A percentile compares a stretch with the other conserved stretches of the same genome.
These are phyloP conservation scores for Scylla paramamosain DNA, from an alignment of 1,140 invertebrate species.

Conservation along the genomic window DNA sequence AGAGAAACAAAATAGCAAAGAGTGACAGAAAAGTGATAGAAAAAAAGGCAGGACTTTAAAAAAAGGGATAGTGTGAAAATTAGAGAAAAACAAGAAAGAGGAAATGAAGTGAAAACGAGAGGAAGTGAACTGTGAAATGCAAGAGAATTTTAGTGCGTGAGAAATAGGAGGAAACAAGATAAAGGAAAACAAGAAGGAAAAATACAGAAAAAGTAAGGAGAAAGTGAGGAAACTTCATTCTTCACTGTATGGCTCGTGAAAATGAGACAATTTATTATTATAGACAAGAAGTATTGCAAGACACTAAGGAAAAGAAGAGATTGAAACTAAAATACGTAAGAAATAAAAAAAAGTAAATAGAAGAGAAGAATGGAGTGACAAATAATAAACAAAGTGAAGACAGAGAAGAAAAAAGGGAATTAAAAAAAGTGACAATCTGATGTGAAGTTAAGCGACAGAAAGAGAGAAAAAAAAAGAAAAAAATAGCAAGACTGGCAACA, in stretches of 20 bases:
- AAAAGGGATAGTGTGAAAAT: not conserved
- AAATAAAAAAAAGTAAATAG: not conserved
- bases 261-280: too few species aligned
- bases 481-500: too few species aligned
- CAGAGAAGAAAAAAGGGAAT: not conserved
- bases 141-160: not conserved
- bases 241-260: too few species aligned
- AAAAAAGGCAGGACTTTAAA: not conserved
- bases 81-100: not conserved
- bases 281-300: too few species aligned
- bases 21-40: not conserved
- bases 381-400: not conserved
- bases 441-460: too few species aligned
- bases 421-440: not conserved
- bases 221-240: too few species aligned
- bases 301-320: not conserved
- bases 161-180: too few species aligned
- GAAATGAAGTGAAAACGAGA: not conserved
- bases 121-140: not conserved
- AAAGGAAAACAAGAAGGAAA: too few species aligned
- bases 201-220: too few species aligned
- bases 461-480: too few species aligned
- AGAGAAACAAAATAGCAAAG: not conserved
- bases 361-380: too few species aligned
- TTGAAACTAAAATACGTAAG: not conserved